Percentiles rank a stretch among this genome's conserved stretches.
These are phyloP conservation scores for Formica aserva DNA, from an alignment of 2,888 invertebrate genomes.

Conservation along the genomic window DNA sequence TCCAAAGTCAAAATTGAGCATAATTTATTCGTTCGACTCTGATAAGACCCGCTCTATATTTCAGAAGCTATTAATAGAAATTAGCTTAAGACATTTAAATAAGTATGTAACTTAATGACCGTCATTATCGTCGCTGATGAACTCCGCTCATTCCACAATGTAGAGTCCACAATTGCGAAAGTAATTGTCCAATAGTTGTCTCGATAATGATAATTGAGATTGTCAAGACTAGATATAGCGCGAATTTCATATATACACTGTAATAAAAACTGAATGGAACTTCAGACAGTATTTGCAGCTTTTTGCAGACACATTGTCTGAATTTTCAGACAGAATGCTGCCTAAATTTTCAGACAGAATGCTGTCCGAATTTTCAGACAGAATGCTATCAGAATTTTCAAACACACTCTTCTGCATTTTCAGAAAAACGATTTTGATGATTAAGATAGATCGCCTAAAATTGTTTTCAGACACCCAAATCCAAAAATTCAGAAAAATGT, in stretches of 20 bases:
- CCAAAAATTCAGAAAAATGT: no score
- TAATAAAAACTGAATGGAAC: no score
- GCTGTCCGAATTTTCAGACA: no score
- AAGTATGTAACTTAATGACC: conserved; percentile 17
- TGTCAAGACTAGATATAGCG: neutral
- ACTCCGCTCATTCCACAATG: neutral
- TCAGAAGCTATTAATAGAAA: conserved; percentile 38
- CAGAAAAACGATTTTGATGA: no score
- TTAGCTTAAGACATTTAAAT: conserved; percentile 27
- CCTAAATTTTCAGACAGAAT: no score
- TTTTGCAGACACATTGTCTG: no score
- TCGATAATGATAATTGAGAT: conserved; percentile 24
- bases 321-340: no score
- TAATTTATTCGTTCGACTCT: neutral
- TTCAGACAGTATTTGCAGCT: no score
- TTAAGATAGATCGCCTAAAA: no score
- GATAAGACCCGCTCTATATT: conserved; percentile 18
- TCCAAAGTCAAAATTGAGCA: conserved; percentile 7
- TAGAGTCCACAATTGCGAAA: neutral
- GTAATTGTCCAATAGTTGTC: conserved; percentile 7
- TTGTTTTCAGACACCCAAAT: no score
- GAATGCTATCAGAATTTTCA: no score
- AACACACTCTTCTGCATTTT: no score
- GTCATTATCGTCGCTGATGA: conserved; percentile 19
- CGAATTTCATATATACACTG: neutral